These are phyloP conservation scores for Orthosia gothica DNA, from an alignment of 2,888 invertebrate genomes.

Conservation along the genomic window DNA sequence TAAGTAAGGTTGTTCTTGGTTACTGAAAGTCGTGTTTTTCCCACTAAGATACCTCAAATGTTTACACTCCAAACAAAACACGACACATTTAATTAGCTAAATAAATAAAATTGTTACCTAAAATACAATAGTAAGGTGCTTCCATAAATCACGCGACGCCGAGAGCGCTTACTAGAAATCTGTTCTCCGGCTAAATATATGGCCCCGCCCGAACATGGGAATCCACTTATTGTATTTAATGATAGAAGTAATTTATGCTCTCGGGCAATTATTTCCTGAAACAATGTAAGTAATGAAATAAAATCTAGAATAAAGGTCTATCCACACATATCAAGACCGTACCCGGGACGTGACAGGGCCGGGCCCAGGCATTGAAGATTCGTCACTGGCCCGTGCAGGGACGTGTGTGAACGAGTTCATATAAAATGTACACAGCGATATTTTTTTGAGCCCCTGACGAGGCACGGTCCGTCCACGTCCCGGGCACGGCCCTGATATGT, in stretches of 20 bases:
- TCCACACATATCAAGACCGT: no score
- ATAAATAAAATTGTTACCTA: constrained; percentile 10
- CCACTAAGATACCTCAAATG: no score
- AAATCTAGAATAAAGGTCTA: neutral
- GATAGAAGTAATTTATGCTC: constrained; percentile 17
- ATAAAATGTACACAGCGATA: no score
- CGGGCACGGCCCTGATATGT: no score
- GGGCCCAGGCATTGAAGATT: no score
- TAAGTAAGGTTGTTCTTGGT: no score
- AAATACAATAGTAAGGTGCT: constrained; percentile 5
- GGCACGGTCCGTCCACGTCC: no score
- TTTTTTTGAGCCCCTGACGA: no score
- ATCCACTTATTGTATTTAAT: constrained; percentile 32
- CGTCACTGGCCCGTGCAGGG: no score
- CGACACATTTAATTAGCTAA: neutral
- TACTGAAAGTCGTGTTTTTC: neutral
- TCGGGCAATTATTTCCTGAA: constrained; percentile 1
- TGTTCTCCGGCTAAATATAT: constrained; percentile 34
- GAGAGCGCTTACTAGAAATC: constrained; percentile 25
- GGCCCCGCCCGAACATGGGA: constrained; percentile 30
- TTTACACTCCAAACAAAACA: neutral
- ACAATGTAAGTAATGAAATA: neutral
- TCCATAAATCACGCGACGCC: constrained; percentile 40
- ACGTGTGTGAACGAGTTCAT: no score
- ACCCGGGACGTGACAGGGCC: no score